phyloP scores from a whole-genome alignment of 2,113 vertebrate species.

The Chunga burmeisteri region DNA sequence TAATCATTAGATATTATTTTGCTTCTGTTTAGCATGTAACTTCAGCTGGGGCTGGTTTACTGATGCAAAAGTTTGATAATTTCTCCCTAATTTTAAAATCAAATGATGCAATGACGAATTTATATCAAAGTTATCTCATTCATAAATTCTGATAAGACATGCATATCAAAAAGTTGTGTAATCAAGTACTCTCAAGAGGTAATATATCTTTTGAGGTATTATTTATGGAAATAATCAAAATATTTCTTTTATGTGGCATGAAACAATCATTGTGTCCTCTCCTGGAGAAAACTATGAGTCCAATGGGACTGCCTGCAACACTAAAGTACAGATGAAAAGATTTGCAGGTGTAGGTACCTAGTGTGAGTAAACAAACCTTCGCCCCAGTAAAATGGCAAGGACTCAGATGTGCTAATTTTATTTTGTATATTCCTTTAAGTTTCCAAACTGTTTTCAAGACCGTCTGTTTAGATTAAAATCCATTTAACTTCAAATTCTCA shows the following conservation, averaged over 20 bases:
- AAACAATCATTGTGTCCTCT: background rate
- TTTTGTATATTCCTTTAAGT: background rate
- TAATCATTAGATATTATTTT: constrained; percentile 14
- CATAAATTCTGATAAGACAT: background rate
- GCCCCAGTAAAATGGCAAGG: background rate
- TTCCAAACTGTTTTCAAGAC: background rate
- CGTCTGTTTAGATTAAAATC: background rate
- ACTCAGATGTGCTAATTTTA: background rate
- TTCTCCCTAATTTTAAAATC: constrained; percentile 10
- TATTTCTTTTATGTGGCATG: background rate
- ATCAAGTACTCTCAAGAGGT: background rate
- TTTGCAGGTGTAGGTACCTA: background rate
- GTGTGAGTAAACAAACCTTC: background rate
- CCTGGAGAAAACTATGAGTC: background rate
- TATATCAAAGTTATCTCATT: background rate
- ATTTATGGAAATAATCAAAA: constrained; percentile 1
- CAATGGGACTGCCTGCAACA: background rate
- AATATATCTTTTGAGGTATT: background rate
- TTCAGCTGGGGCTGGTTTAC: constrained; percentile 10
- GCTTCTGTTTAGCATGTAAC: background rate
- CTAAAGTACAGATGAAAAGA: background rate
- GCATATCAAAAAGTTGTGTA: background rate
- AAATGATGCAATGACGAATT: background rate
- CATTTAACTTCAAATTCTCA: background rate
- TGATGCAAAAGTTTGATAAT: background rate